These are phyloP conservation scores for Amphipyra berbera DNA, from an alignment of 2,888 invertebrate species.

Conservation along the genomic window DNA sequence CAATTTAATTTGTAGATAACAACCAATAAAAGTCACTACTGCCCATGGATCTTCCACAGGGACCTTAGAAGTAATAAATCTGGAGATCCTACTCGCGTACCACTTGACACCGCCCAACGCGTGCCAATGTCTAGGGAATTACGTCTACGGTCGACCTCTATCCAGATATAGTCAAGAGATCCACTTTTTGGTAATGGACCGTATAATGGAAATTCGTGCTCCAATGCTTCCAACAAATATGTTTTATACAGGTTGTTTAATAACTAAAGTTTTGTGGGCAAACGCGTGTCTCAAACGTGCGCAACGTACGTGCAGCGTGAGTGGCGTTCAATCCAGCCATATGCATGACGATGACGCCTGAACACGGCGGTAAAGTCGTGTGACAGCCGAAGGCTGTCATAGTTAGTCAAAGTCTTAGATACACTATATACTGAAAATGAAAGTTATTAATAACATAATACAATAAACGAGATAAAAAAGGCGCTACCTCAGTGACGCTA, in stretches of 20 bases:
- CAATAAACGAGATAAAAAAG: neutral
- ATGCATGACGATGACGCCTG: neutral
- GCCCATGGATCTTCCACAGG: neutral
- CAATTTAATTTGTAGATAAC: neutral
- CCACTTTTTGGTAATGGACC: neutral
- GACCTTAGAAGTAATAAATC: constrained; percentile 30
- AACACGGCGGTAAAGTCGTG: neutral
- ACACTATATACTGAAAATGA: too few species aligned
- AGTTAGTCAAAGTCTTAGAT: too few species aligned
- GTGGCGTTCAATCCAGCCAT: too few species aligned
- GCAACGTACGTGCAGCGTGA: too few species aligned
- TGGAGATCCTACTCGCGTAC: constrained; percentile 17
- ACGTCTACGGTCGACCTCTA: constrained; percentile 15
- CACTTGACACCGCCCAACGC: constrained; percentile 27
- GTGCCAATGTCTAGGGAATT: constrained; percentile 25
- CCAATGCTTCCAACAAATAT: too few species aligned
- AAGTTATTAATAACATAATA: neutral
- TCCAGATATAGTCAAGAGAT: neutral
- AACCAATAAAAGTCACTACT: neutral
- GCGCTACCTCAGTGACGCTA: too few species aligned
- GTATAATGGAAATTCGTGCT: neutral
- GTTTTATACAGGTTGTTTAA: too few species aligned
- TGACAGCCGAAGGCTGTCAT: neutral
- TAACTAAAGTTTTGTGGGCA: too few species aligned
- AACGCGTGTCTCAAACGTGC: too few species aligned